Evolutionary conservation across 2,113 vertebrate species (phyloP), one percentile per base, ranked within the genome.

Genomic region (Meleagris gallopavo): DNA sequence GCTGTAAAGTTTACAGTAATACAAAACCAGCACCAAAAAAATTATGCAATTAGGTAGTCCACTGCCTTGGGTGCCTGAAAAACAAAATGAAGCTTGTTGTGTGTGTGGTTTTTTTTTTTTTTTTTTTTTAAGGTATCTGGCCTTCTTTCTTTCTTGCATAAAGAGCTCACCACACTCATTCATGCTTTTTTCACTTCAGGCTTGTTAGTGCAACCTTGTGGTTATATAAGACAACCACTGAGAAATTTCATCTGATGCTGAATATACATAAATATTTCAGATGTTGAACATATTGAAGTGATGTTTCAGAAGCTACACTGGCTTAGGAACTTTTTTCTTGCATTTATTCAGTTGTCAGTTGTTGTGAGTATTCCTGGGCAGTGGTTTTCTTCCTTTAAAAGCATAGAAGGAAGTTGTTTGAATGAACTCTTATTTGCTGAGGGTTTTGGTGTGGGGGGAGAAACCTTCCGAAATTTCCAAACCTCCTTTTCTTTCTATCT

Each of bases 111-210:
- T 22, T 22, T 48, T 46, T 10, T 10, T 46, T 20, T 46, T 17
- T 8, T 45, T 16, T 34, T 30, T 30, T 12, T 52, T 75, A 27
- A 74, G 6, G n/a, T 57, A 46, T 86, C 64, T 83, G 75, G 25
- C 38, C 72, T 83, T 83, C 20, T 67, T 89, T 71, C 46, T 88
- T 76, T 88, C 50, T 60, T 60, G 64, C 64, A 40, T 93, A 77
- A 92, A 88, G 36, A 87, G 15, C 34, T 94, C 76, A 93, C 11
- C 34, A 60, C 32, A 32, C 50, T 89, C 78, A 80, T 90, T 88
- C 85, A 78, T 75, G 73, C 76, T 91, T 94, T 91, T 95, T 55
- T 89, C 91, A 94, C 91, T 91, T 91, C 82, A 93, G 75, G 70
- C 34, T 93, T 94, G 78, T 77, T 94, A 93, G 84, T 92, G 78